Evolutionary conservation across 2,888 invertebrate species (phyloP), one percentile per base, ranked within the genome.

Genomic region (Sussaba pulchella): DNA sequence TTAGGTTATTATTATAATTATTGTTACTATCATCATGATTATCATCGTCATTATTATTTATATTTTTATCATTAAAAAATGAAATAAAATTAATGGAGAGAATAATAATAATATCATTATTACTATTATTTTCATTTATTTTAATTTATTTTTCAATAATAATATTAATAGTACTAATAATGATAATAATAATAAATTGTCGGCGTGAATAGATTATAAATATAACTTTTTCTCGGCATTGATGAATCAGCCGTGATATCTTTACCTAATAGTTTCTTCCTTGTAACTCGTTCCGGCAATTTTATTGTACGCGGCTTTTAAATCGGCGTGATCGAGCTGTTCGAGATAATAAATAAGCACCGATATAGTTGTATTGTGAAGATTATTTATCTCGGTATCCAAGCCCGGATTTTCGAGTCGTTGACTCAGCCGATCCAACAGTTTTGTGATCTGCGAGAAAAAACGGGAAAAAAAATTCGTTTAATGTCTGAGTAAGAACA

Each of bases 251-350:
- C 52, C n/a, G 9, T 36, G 36, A 43, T 19, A 43, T 19, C 10
- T 43, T 57, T 85, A 93, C 93, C 92, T 93, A 24, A 95, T 94
- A 0, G 96, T 96, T 90, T 96, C 96, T 89, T 96, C 94, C 31
- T 95, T 94, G 86, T 96, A 96, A 83, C 96, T 96, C 2, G 96
- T 96, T 0, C 96, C 96, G 6, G 91, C 89, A 61, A 91, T 89
- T 70, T 87, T 89, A 45, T 89, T 89, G 77, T 92, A 93, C 0
- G 92, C 88, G 10, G 84, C 83, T 81, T 89, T 89, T 82, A 93
- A 88, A 82, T 92, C 92, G 8, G 85, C 85, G 41, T 88, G 84
- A 67, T 93, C 89, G 14, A 93, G 84, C 90, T 92, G 91, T 41
- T 87, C 89, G 77, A 93, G 90, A 76, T 93, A 90, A 77, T 92